Conservation (phyloP, 2,888 invertebrate genomes). For the Nomada goodeniana region DNA sequence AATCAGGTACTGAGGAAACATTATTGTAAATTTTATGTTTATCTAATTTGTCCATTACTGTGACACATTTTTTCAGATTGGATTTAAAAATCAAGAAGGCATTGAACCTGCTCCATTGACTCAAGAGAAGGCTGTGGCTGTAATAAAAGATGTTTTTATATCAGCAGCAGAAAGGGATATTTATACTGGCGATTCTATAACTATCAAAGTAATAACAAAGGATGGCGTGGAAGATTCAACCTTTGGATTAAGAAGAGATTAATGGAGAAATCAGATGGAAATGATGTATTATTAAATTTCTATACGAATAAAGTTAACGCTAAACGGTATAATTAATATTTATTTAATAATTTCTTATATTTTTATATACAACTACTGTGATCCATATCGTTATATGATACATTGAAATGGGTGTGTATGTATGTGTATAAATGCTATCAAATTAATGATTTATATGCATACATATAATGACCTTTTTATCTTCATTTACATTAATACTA, state of each 20-base stretch:
- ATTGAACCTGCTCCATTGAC: conserved; percentile 87
- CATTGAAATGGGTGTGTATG: conserved; percentile 31
- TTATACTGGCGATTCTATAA: conserved; percentile 96
- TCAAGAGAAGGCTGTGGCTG: conserved; percentile 92
- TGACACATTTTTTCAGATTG: conserved; percentile 86
- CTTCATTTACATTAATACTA: conserved; percentile 51
- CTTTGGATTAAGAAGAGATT: conserved; percentile 83
- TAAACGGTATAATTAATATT: conserved; percentile 52
- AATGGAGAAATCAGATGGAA: conserved; percentile 4
- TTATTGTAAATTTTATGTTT: background rate
- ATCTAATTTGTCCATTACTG: background rate
- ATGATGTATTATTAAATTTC: conserved; percentile 43
- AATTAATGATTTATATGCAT: conserved; percentile 47
- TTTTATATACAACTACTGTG: conserved; percentile 54
- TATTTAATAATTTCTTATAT: conserved; percentile 45
- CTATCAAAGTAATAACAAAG: conserved; percentile 94
- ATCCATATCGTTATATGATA: conserved; percentile 41
- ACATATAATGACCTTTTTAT: conserved; percentile 30
- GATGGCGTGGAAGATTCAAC: conserved; percentile 91
- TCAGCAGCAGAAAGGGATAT: conserved; percentile 99
- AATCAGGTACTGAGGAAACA: conserved; percentile 88
- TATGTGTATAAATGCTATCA: conserved; percentile 41
- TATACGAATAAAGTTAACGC: conserved; percentile 62
- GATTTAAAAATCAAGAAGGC: conserved; percentile 92
- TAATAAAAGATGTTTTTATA: conserved; percentile 98